Percentiles rank a stretch among this genome's conserved stretches.
Evolutionary conservation across 1,140 invertebrate species (phyloP).

Genomic region (Heliothis subflexa): DNA sequence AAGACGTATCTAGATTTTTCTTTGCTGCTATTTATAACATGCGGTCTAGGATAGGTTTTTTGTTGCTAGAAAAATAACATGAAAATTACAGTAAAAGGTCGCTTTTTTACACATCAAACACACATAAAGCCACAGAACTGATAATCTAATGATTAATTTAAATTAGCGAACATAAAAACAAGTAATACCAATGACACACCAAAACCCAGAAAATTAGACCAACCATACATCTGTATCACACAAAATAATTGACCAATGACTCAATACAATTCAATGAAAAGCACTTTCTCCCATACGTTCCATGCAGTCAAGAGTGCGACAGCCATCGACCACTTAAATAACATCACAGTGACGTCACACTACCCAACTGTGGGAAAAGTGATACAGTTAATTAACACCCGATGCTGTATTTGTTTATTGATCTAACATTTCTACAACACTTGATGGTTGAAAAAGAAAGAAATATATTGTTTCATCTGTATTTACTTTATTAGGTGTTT

Average conservation of each 20-base stretch:
- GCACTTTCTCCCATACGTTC: conserved; percentile 29
- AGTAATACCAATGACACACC: neutral
- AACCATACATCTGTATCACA: neutral
- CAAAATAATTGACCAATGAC: conserved; percentile 33
- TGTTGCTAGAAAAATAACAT: neutral
- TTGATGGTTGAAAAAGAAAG: neutral
- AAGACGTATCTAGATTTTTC: no score
- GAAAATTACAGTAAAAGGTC: neutral
- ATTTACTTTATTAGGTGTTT: no score
- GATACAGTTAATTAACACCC: conserved; percentile 29
- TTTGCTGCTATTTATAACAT: no score
- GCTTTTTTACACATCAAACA: no score
- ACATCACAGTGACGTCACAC: conserved; percentile 26
- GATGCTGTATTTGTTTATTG: conserved; percentile 23
- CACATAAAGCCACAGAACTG: no score
- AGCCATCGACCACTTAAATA: conserved; percentile 31
- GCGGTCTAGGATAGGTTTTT: neutral
- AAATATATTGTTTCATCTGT: no score
- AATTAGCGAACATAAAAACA: no score
- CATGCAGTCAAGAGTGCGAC: neutral
- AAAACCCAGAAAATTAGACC: conserved; percentile 9
- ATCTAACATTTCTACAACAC: conserved; percentile 7
- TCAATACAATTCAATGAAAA: conserved; percentile 29
- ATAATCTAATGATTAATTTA: no score
- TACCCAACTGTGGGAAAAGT: conserved; percentile 41